Evolutionary conservation across 1,140 invertebrate species (phyloP).

Genomic region (Solenopsis invicta): DNA sequence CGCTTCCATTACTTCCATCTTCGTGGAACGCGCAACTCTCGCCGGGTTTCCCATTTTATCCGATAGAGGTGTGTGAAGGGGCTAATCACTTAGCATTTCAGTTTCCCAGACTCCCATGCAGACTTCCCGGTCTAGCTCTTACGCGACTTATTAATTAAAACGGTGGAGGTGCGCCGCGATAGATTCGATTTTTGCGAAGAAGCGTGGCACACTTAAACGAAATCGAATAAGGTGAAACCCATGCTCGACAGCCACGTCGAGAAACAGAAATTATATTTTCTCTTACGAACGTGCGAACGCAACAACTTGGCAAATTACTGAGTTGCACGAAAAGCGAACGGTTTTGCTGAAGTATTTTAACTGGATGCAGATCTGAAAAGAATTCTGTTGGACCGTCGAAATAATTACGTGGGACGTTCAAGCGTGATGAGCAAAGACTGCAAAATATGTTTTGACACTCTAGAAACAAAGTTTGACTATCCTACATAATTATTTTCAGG

Average conservation of each 20-base stretch:
- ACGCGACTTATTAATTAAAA: constrained; percentile 37
- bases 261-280: constrained; percentile 11
- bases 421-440: no score
- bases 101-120: constrained; percentile 26
- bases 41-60: constrained; percentile 48
- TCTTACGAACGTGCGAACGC: background rate
- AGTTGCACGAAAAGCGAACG: background rate
- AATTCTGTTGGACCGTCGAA: no score
- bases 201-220: background rate
- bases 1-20: constrained; percentile 34
- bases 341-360: no score
- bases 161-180: background rate
- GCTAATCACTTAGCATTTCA: constrained; percentile 8
- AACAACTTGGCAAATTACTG: background rate
- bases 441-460: no score
- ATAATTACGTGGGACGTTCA: no score
- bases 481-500: no score
- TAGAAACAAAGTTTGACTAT: no score
- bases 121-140: background rate
- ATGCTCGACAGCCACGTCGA: background rate
- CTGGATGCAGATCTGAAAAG: no score
- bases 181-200: background rate
- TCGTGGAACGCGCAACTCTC: background rate
- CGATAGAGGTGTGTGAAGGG: constrained; percentile 37
- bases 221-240: background rate